A percentile compares a stretch with the other conserved stretches of the same genome.
Evolutionary conservation across 2,888 invertebrate species (phyloP).

Genomic region (Apotomis betuletana): DNA sequence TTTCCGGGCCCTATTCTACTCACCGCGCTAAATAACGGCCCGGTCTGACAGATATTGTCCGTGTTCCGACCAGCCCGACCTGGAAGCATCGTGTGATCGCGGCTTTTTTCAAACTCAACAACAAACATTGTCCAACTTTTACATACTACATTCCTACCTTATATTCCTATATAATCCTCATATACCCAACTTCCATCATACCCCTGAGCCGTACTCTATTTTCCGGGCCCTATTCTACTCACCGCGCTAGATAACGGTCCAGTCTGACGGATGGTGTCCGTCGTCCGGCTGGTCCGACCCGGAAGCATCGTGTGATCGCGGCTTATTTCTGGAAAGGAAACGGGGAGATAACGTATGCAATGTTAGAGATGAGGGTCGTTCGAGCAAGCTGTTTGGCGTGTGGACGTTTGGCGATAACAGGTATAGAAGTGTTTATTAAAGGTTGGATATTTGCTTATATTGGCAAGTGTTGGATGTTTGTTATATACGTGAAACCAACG

Average conservation of each 20-base stretch:
- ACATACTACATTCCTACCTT: no score
- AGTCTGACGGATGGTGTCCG: conserved; percentile 57
- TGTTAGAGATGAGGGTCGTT: background rate
- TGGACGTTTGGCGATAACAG: no score
- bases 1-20: conserved; percentile 48
- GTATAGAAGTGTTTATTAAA: no score
- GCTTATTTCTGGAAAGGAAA: conserved; percentile 28
- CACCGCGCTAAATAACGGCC: conserved; percentile 61
- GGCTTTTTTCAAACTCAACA: conserved; percentile 1
- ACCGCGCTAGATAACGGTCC: conserved; percentile 61
- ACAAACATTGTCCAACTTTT: no score
- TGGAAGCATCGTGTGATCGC: conserved; percentile 50
- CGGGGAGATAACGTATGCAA: conserved; percentile 14
- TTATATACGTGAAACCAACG: no score
- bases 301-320: conserved; percentile 49
- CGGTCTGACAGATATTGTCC: conserved; percentile 57
- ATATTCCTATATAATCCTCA: no score
- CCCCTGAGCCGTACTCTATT: background rate
- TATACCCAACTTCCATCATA: no score
- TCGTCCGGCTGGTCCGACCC: conserved; percentile 55
- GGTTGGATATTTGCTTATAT: no score
- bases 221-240: conserved; percentile 49
- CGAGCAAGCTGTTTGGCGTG: no score
- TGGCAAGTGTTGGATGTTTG: no score
- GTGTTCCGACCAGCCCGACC: conserved; percentile 55